Base-by-base conservation (phyloP, 1,140 invertebrate species). In the Homalodisca vitripennis region DNA sequence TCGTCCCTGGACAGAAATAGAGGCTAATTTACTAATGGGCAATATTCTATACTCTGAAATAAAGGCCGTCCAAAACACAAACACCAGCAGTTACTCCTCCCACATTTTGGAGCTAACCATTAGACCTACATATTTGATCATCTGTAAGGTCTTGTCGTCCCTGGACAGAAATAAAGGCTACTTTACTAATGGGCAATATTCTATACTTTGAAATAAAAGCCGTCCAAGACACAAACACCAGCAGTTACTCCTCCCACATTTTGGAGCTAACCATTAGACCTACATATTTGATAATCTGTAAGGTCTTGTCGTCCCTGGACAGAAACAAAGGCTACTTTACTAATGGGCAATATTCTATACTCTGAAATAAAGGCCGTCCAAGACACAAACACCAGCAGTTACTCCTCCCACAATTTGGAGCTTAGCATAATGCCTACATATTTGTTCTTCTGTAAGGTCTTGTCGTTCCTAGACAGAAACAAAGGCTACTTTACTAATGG, bases 251-350 rank as follows among this genome's bases (percentile, higher is more conserved):
- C 97, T 63, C 95, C 95, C 82, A 98, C 97, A 79, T 98, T 82
- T 99, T 99, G 0, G 94, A 95, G 22, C 97, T 83, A 22, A 99
- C 80, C 86, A 98, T 91, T 80, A 98, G 95, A 1, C 97, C 97
- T 30, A 89, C 89, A 81, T 92, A 87, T 70, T 85, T 79, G 78
- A 98, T 98, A 1, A 84, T 74, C 17, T 85, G 76, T 64, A 96
- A 89, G 34, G 87, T 83, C 27, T 88, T 81, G 53, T 82, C 80
- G 68, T 88, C 85, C 3, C 92, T 94, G 77, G 69, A 84, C 82
- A 74, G 73, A 71, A 75, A 71, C 70, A 71, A n/a, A n/a, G 2
- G n/a, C n/a, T n/a, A n/a, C n/a, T n/a, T n/a, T n/a, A n/a, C n/a
- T n/a, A n/a, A n/a, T n/a, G n/a, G n/a, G n/a, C n/a, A n/a, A n/a